Conservation (phyloP, 2,113 vertebrate genomes). For the Erythrolamprus reginae region DNA sequence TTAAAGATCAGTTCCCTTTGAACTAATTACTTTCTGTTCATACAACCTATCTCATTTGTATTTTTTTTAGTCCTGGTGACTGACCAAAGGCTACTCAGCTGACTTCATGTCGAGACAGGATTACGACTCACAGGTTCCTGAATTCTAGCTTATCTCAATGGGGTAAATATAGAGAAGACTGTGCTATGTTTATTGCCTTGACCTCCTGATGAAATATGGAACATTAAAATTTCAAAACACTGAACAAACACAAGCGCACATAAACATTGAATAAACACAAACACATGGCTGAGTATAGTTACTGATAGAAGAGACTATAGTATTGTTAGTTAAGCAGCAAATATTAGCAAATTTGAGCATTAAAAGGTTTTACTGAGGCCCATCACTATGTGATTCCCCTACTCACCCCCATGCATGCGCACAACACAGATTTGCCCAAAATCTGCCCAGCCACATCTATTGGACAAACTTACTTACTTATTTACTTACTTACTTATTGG, state of each 20-base stretch:
- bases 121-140: background rate
- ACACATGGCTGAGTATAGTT: background rate
- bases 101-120: background rate
- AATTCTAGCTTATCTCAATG: background rate
- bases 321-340: background rate
- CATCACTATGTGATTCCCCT: too few relatives aligned
- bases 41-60: background rate
- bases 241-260: background rate
- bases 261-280: background rate
- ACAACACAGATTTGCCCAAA: too few relatives aligned
- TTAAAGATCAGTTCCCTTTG: background rate
- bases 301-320: background rate
- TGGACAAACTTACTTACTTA: too few relatives aligned
- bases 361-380: background rate
- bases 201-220: background rate
- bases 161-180: background rate
- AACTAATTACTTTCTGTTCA: background rate
- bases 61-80: background rate
- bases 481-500: too few relatives aligned
- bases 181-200: background rate
- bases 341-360: slow-evolving; percentile 6
- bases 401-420: too few relatives aligned
- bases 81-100: background rate
- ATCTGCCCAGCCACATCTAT: too few relatives aligned
- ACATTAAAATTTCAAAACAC: background rate